Conservation (phyloP, 1,140 invertebrate genomes). For the Anoplolepis gracilipes region DNA sequence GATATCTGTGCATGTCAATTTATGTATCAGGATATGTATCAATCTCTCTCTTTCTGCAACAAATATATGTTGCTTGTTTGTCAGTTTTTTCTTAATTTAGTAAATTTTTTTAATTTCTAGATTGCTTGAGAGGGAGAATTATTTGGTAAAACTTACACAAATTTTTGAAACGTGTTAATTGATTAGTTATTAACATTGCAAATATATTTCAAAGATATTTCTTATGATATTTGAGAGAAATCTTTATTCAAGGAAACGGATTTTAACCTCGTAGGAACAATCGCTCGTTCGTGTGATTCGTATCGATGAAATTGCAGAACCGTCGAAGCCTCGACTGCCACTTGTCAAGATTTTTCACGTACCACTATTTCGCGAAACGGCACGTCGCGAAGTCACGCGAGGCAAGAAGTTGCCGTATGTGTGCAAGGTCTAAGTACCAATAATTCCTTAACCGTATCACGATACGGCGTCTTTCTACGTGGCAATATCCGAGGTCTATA, state of each 20-base stretch:
- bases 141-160: background rate
- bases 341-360: slow-evolving; percentile 20
- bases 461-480: slow-evolving; percentile 6
- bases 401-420: slow-evolving; percentile 13
- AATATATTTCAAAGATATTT: background rate
- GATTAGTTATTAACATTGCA: background rate
- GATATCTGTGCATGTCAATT: slow-evolving; percentile 13
- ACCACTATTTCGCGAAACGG: background rate
- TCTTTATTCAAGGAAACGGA: background rate
- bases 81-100: background rate
- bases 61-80: too few relatives aligned
- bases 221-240: slow-evolving; percentile 1
- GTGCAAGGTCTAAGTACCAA: slow-evolving; percentile 32
- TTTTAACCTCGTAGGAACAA: slow-evolving; percentile 9
- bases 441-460: slow-evolving; percentile 43
- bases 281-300: background rate
- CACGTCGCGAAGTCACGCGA: slow-evolving; percentile 39
- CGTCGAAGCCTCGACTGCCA: slow-evolving; percentile 22
- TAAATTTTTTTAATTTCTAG: background rate
- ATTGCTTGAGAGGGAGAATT: background rate
- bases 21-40: slow-evolving; percentile 40
- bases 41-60: slow-evolving; percentile 10
- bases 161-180: background rate
- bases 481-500: slow-evolving; percentile 10
- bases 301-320: slow-evolving; percentile 13